A percentile compares a stretch with the other conserved stretches of the same genome.
Evolutionary conservation across 2,888 invertebrate genomes (phyloP).

Genomic region (Scotopteryx bipunctaria): DNA sequence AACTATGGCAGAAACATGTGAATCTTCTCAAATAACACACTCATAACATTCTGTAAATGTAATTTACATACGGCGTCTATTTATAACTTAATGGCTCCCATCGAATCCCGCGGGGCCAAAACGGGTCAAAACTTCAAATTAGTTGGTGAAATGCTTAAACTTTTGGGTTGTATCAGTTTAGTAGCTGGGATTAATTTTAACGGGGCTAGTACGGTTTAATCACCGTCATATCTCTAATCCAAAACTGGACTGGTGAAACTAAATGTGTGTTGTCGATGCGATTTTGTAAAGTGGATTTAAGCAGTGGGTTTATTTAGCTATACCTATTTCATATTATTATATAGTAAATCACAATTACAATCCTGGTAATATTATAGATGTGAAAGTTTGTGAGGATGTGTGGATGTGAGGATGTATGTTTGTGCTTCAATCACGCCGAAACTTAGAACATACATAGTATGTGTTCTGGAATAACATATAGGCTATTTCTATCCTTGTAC

Average conservation of each 20-base stretch:
- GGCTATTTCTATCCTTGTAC: too few relatives aligned
- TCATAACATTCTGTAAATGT: conserved; percentile 12
- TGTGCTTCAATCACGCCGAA: too few relatives aligned
- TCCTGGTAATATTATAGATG: too few relatives aligned
- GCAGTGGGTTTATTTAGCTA: not conserved
- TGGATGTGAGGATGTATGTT: too few relatives aligned
- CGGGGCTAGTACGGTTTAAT: conserved; percentile 38
- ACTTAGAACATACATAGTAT: too few relatives aligned
- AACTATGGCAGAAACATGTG: too few relatives aligned
- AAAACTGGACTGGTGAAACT: conserved; percentile 16
- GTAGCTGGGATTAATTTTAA: conserved; percentile 53
- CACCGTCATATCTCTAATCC: conserved; percentile 38
- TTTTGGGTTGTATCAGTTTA: conserved; percentile 61
- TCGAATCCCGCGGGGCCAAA: conserved; percentile 51
- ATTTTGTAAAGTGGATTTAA: conserved; percentile 1
- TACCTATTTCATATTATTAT: too few relatives aligned
- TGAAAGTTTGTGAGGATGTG: too few relatives aligned
- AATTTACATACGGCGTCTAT: conserved; percentile 40
- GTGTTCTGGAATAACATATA: too few relatives aligned
- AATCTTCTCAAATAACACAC: not conserved
- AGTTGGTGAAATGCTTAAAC: conserved; percentile 60
- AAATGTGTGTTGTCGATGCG: conserved; percentile 14
- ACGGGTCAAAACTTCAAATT: conserved; percentile 55
- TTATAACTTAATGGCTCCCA: conserved; percentile 45
- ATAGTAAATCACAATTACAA: not conserved